A percentile compares a stretch with the other conserved stretches of the same genome.
Evolutionary conservation across 2,797 vertebrate genomes (phyloP).

Genomic region (Galago senegalensis): DNA sequence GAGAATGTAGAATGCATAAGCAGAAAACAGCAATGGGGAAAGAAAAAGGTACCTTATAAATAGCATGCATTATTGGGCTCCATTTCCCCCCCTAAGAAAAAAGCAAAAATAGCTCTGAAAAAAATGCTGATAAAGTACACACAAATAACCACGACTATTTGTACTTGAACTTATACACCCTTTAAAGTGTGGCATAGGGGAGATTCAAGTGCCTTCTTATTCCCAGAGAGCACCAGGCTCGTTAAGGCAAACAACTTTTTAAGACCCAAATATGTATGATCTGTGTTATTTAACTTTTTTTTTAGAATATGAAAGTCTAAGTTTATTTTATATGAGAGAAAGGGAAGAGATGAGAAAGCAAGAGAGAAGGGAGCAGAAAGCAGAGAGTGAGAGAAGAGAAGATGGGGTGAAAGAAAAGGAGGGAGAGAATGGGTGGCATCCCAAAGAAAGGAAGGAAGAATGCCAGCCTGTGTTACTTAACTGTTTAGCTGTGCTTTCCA

Average conservation of each 20-base stretch:
- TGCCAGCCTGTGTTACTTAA: background rate
- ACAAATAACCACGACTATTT: slow-evolving; percentile 21
- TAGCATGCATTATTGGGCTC: background rate
- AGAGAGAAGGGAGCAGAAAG: too few species aligned
- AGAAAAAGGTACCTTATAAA: slow-evolving; percentile 31
- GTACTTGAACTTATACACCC: background rate
- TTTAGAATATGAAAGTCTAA: too few species aligned
- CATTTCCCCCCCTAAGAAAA: slow-evolving; percentile 23
- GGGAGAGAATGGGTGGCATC: too few species aligned
- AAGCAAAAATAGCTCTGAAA: slow-evolving; percentile 44
- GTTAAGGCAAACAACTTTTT: slow-evolving; percentile 39
- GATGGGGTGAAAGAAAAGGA: too few species aligned
- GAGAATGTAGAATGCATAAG: background rate
- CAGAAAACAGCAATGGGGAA: background rate
- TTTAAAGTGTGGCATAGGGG: background rate
- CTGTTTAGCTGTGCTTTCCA: background rate
- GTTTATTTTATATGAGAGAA: too few species aligned
- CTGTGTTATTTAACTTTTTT: background rate
- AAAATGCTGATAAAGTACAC: slow-evolving; percentile 22
- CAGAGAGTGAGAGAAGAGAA: too few species aligned
- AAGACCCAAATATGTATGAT: background rate
- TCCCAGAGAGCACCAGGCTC: background rate
- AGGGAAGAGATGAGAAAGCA: too few species aligned
- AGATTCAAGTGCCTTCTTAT: background rate
- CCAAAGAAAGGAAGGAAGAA: too few species aligned